Percentiles rank a stretch among this genome's conserved stretches.
phyloP scores from a whole-genome alignment of 2,113 vertebrate species.

The Oreochromis niloticus region DNA sequence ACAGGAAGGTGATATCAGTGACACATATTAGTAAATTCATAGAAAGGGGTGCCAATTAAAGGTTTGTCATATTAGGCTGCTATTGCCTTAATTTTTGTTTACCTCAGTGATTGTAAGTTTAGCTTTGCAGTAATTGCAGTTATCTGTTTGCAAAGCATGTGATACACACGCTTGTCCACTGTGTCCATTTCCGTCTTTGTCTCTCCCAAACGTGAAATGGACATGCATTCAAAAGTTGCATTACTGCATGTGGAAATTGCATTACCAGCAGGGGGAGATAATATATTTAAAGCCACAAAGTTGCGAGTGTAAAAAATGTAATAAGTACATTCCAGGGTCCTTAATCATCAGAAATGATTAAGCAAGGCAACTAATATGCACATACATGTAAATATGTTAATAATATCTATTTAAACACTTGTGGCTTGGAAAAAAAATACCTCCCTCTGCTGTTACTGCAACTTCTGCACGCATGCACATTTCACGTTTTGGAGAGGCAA shows the following conservation, averaged over 20 bases:
- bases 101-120: no score
- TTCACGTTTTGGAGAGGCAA: neutral
- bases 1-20: neutral
- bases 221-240: neutral
- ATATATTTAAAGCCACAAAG: neutral
- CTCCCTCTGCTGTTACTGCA: neutral
- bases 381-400: neutral
- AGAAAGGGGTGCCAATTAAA: neutral
- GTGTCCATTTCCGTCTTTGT: neutral
- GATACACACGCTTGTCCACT: neutral
- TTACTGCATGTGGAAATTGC: neutral
- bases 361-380: neutral
- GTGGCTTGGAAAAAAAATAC: accelerated
- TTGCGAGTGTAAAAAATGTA: neutral
- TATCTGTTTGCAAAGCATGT: neutral
- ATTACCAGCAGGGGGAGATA: neutral
- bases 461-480: neutral
- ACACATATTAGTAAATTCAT: neutral
- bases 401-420: neutral
- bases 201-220: neutral
- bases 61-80: neutral
- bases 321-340: neutral
- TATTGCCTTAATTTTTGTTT: neutral
- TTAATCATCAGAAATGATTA: neutral
- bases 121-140: neutral